These are phyloP conservation scores for Muscidifurax raptorellus DNA, from an alignment of 1,140 invertebrate genomes.

Conservation along the genomic window DNA sequence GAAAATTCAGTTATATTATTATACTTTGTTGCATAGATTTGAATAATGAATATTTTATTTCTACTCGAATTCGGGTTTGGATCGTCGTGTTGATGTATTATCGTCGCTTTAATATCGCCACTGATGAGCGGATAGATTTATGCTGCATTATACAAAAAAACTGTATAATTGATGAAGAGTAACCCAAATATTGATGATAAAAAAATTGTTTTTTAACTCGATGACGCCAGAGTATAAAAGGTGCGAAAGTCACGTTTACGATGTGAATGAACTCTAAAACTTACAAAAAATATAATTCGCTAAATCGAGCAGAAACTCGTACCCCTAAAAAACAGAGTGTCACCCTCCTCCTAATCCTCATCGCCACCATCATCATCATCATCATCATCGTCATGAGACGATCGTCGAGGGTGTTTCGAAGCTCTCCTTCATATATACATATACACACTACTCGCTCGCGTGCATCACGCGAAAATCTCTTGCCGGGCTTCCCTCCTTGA, in stretches of 20 bases:
- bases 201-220: too few relatives aligned
- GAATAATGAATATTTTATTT: background rate
- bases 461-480: conserved; percentile 28
- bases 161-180: too few relatives aligned
- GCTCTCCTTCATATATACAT: background rate
- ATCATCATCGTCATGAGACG: background rate
- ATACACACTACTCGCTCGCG: background rate
- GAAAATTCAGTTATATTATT: too few relatives aligned
- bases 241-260: too few relatives aligned
- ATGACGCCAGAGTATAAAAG: too few relatives aligned
- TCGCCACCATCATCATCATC: background rate
- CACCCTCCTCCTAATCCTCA: background rate
- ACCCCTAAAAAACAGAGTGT: background rate
- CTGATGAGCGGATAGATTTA: too few relatives aligned
- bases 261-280: background rate
- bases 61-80: too few relatives aligned
- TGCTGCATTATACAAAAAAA: too few relatives aligned
- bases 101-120: too few relatives aligned
- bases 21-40: background rate
- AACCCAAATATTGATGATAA: too few relatives aligned
- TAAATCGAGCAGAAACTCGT: background rate
- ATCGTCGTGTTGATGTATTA: too few relatives aligned
- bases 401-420: background rate
- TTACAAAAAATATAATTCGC: background rate
- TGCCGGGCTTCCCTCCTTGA: conserved; percentile 26